phyloP scores from a whole-genome alignment of 2,888 invertebrate species.

The Abrostola tripartita region DNA sequence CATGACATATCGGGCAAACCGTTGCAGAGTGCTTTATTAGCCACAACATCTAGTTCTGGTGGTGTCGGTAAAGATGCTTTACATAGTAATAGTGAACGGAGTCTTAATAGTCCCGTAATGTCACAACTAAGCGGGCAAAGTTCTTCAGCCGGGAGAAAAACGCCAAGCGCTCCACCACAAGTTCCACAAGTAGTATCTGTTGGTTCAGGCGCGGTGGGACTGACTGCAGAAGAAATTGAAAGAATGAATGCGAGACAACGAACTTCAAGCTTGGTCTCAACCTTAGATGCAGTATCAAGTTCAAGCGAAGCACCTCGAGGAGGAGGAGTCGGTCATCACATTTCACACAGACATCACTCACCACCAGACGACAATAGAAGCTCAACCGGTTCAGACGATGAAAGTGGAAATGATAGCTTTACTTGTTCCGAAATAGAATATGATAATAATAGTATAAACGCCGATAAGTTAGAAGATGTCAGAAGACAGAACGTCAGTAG shows the following conservation, averaged over 20 bases:
- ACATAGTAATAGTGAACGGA: conserved; percentile 96
- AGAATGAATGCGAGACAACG: conserved; percentile 95
- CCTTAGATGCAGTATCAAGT: conserved; percentile 97
- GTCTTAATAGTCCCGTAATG: conserved; percentile 97
- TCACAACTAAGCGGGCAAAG: conserved; percentile 96
- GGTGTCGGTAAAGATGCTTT: conserved; percentile 96
- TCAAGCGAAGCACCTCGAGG: conserved; percentile 94
- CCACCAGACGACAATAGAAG: conserved; percentile 92
- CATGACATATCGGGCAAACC: conserved; percentile 98
- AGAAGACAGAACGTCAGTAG: conserved; percentile 88
- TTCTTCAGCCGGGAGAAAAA: conserved; percentile 93
- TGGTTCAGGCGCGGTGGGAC: conserved; percentile 92
- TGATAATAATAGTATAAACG: conserved; percentile 95
- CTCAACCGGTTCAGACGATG: conserved; percentile 94
- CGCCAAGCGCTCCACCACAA: conserved; percentile 90
- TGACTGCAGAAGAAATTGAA: conserved; percentile 98
- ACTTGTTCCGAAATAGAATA: conserved; percentile 99
- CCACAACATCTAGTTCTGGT: conserved; percentile 96
- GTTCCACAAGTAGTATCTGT: conserved; percentile 91
- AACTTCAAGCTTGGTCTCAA: conserved; percentile 96
- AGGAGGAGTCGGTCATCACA: conserved; percentile 90
- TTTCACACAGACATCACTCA: conserved; percentile 92
- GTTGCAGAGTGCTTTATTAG: conserved; percentile 95
- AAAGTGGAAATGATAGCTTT: conserved; percentile 98
- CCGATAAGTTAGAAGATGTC: conserved; percentile 92